phyloP scores from a whole-genome alignment of 1,140 invertebrate genomes.

The Saccostrea glomerata region DNA sequence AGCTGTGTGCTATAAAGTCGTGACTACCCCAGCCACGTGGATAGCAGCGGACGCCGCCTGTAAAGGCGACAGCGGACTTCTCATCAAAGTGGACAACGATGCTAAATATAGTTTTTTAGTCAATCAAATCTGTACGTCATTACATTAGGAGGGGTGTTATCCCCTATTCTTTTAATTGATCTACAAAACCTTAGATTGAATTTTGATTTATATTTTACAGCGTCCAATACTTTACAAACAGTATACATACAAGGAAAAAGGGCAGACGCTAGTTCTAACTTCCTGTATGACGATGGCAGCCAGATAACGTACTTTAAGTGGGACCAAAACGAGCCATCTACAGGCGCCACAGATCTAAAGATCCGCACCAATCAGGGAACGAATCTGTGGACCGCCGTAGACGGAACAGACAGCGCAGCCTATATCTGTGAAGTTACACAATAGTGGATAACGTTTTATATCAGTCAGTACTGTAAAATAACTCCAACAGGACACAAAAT shows the following conservation, averaged over 20 bases:
- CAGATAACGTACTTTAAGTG: not conserved
- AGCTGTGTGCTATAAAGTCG: not conserved
- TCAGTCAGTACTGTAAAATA: too few species aligned
- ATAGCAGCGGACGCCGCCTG: not conserved
- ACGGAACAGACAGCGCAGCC: not conserved
- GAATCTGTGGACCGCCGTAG: not conserved
- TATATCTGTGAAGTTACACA: constrained; percentile 10
- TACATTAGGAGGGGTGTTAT: not conserved
- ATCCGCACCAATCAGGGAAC: constrained; percentile 11
- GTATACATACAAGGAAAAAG: not conserved
- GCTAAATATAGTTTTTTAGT: not conserved
- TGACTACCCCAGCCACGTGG: not conserved
- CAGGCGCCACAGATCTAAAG: not conserved
- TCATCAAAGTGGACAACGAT: constrained; percentile 4
- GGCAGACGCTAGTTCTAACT: not conserved
- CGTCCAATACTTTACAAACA: not conserved
- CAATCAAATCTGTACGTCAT: not conserved
- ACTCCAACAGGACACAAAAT: too few species aligned
- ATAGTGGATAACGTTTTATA: not conserved
- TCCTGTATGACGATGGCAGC: not conserved
- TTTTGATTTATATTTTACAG: not conserved
- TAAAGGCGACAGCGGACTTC: not conserved
- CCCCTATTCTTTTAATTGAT: not conserved
- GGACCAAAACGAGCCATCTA: not conserved
- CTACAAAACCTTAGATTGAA: not conserved